Percentiles rank a stretch among this genome's conserved stretches.
Conservation (phyloP, 2,797 vertebrate species). For the Rhadinocentrus ornatus region DNA sequence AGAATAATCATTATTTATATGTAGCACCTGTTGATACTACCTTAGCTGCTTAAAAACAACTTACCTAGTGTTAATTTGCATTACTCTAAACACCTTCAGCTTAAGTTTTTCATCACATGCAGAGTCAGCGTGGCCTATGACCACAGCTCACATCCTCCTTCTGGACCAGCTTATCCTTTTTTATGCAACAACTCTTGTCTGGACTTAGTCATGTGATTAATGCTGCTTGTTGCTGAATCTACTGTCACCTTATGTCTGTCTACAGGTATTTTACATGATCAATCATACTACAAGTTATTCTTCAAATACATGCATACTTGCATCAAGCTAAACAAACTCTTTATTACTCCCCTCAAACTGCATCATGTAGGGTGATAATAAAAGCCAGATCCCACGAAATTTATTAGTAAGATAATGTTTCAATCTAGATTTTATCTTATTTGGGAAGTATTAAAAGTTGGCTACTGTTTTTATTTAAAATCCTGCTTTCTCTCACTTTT, state of each 20-base stretch:
- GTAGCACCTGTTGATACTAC: neutral
- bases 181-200: constrained; percentile 27
- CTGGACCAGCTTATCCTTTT: constrained; percentile 38
- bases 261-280: neutral
- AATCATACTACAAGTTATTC: neutral
- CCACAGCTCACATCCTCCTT: constrained; percentile 26
- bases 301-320: neutral
- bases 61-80: neutral
- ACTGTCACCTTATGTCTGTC: neutral
- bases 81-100: neutral
- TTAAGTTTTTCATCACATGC: neutral
- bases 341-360: neutral
- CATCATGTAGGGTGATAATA: neutral
- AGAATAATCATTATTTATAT: no score
- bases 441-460: neutral
- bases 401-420: neutral
- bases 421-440: neutral
- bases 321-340: neutral
- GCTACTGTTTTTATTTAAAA: neutral
- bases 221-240: constrained; percentile 5
- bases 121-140: constrained; percentile 8
- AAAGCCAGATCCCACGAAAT: neutral
- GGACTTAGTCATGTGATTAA: constrained; percentile 38
- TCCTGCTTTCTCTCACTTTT: neutral
- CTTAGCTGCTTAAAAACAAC: neutral